Percentiles rank a stretch among this genome's conserved stretches.
These are phyloP conservation scores for Aphelenchoides avenae DNA, from an alignment of 1,140 invertebrate genomes.

Conservation along the genomic window DNA sequence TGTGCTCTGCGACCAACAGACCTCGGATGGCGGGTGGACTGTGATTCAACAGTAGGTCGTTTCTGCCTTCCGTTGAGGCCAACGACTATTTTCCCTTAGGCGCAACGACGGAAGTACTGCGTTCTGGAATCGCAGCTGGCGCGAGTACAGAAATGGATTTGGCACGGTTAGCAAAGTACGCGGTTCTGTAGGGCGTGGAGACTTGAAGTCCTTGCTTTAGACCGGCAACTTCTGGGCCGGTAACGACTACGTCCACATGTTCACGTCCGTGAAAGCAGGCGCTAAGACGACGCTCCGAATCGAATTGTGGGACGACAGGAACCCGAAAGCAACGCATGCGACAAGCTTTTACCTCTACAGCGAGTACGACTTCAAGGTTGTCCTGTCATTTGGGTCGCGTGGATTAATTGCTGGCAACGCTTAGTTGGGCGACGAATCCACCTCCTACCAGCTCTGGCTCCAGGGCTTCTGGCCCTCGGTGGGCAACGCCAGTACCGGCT, in stretches of 20 bases:
- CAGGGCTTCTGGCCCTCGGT: background rate
- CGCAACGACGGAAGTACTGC: conserved; percentile 7
- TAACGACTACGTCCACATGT: conserved; percentile 20
- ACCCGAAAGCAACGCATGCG: conserved; percentile 11
- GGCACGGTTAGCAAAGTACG: conserved; percentile 8
- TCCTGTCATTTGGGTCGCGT: too few relatives aligned
- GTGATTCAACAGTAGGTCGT: conserved; percentile 18
- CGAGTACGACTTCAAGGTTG: conserved; percentile 21
- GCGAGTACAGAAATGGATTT: conserved; percentile 20
- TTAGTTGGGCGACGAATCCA: conserved; percentile 8
- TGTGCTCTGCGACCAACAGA: conserved; percentile 22
- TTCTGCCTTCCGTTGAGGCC: background rate
- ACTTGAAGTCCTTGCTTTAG: conserved; percentile 3
- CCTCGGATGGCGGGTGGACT: conserved; percentile 22
- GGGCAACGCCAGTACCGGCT: conserved; percentile 24
- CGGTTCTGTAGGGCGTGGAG: conserved; percentile 11
- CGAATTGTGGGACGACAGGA: conserved; percentile 24
- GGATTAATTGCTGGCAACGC: too few relatives aligned
- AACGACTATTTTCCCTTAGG: conserved; percentile 1
- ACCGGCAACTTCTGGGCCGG: conserved; percentile 12
- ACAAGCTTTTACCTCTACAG: conserved; percentile 13
- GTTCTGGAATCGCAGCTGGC: conserved; percentile 23
- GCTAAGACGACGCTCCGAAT: conserved; percentile 11
- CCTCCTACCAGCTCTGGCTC: background rate
- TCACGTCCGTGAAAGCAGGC: conserved; percentile 7